phyloP scores from a whole-genome alignment of 2,888 invertebrate species.

The Gari tellinella region DNA sequence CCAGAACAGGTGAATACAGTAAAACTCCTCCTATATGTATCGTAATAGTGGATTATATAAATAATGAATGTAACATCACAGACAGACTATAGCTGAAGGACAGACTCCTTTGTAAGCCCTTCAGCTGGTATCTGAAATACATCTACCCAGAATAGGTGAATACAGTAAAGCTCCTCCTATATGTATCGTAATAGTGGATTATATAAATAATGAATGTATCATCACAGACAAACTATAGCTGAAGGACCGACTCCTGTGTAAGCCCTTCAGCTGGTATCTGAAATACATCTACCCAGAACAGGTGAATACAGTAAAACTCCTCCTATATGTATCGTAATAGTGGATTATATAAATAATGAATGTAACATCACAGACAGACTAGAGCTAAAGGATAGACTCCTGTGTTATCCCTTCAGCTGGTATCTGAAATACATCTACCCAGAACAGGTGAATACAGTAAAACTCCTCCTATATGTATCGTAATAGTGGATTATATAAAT shows the following conservation, averaged over 20 bases:
- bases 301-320: no score
- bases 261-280: conserved; percentile 94
- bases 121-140: conserved; percentile 94
- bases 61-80: conserved; percentile 93
- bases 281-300: conserved; percentile 89
- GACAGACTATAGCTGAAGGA: conserved; percentile 90
- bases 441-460: conserved; percentile 78
- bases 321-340: no score
- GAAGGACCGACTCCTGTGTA: conserved; percentile 90
- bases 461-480: no score
- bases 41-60: no score
- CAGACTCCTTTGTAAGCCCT: conserved; percentile 91
- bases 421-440: conserved; percentile 92
- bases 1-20: conserved; percentile 80
- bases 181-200: no score
- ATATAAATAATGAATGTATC: no score
- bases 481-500: no score
- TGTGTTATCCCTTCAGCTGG: conserved; percentile 94
- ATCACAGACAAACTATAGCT: conserved; percentile 90
- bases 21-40: no score
- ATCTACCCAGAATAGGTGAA: conserved; percentile 87
- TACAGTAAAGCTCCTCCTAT: no score
- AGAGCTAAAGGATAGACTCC: conserved; percentile 89
- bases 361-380: conserved; percentile 92
- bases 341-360: no score